Base-by-base conservation (phyloP, 2,888 invertebrate genomes). In the Lasioglossum malachurum region DNA sequence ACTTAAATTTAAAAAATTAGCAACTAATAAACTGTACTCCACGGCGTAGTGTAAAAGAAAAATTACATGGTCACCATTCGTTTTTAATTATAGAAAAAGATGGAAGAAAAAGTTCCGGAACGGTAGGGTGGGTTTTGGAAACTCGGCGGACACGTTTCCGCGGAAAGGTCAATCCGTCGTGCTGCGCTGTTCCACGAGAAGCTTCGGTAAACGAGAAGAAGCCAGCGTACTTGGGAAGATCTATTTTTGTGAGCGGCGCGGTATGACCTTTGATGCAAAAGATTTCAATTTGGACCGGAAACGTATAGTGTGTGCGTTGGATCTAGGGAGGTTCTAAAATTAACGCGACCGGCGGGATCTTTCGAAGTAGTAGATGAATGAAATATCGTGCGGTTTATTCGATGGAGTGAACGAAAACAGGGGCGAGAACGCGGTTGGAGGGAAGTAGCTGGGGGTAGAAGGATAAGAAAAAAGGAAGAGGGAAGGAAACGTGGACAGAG, bases 281-380 rank as follows among this genome's bases (percentile, higher is more conserved):
- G 71, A 71, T 71, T 71, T 71, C 71, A 71, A 71, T 38, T 71
- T 41, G n/a, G 71, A 71, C 71, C 71, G 71, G 71, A 71, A 71
- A 41, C 23, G 71, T 71, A 71, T n/a, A n/a, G n/a, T 23, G 71
- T 44, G 41, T 71, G 53, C 14, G 10, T 5, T 74, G 78, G 78
- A 74, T 73, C 27, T 46, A 27, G 73, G 46, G 19, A 71, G 71
- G 41, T 41, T 71, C 71, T 71, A 71, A 71, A 71, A 71, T 71
- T 71, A 71, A 41, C 41, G n/a, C 41, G 41, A 41, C 41, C n/a
- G 71, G 27, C 71, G 71, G n/a, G 71, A 71, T 71, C n/a, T 41
- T 71, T 71, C 71, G 41, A 71, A 38, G 38, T 44, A 14, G 71
- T 38, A n/a, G 3, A 69, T n/a, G 71, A 71, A 71, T 44, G 71